A percentile compares a stretch with the other conserved stretches of the same genome.
Conservation (phyloP, 2,888 invertebrate species). For the Eulithis prunata region DNA sequence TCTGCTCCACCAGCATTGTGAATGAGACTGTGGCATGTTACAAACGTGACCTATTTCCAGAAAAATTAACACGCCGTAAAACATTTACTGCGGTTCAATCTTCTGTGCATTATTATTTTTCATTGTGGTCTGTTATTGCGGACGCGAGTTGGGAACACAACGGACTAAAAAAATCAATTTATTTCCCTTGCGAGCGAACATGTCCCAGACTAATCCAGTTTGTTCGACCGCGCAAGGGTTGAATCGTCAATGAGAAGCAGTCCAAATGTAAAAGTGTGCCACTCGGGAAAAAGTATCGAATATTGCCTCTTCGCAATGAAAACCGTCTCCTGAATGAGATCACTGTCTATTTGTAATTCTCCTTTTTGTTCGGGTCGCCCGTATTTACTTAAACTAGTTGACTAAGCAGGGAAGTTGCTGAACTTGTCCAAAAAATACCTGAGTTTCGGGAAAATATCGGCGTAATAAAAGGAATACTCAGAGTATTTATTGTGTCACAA, state of each 20-base stretch:
- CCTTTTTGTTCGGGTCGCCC: slow-evolving; percentile 50
- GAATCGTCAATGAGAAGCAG: slow-evolving; percentile 81
- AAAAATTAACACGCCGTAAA: slow-evolving; percentile 49
- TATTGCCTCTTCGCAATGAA: slow-evolving; percentile 72
- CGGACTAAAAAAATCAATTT: slow-evolving; percentile 79
- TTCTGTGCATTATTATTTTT: slow-evolving; percentile 70
- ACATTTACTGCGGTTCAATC: slow-evolving; percentile 62
- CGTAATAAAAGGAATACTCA: not conserved
- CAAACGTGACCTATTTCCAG: slow-evolving; percentile 46
- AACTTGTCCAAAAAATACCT: slow-evolving; percentile 31
- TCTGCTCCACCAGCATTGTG: slow-evolving; percentile 34
- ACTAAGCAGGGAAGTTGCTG: slow-evolving; percentile 35
- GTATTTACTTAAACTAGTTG: slow-evolving; percentile 39
- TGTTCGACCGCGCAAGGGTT: slow-evolving; percentile 82
- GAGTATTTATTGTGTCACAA: not conserved
- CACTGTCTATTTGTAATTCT: slow-evolving; percentile 65
- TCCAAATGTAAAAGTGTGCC: slow-evolving; percentile 77
- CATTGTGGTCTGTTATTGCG: slow-evolving; percentile 73
- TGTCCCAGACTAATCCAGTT: slow-evolving; percentile 82
- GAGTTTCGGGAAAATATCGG: slow-evolving; percentile 3
- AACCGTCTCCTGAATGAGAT: slow-evolving; percentile 62
- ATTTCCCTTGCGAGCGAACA: slow-evolving; percentile 80
- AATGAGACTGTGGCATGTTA: slow-evolving; percentile 39
- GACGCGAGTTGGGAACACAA: slow-evolving; percentile 69
- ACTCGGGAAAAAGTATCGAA: slow-evolving; percentile 71